phyloP scores from a whole-genome alignment of 2,797 vertebrate species.

The Ficedula albicollis region DNA sequence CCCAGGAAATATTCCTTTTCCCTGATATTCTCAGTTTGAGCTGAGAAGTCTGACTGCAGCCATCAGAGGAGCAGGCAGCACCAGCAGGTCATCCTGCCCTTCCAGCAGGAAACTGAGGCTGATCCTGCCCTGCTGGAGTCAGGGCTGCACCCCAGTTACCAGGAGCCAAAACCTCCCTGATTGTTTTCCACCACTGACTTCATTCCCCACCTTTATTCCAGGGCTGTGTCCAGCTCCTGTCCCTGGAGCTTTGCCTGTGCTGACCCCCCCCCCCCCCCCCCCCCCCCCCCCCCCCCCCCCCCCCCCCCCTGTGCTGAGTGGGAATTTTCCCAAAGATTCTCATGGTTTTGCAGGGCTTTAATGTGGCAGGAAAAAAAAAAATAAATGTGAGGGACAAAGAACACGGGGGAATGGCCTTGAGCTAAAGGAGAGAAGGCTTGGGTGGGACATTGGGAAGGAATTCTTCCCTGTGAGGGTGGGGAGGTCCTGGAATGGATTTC shows the following conservation, averaged over 20 bases:
- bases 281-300: too few species aligned
- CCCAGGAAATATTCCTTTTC: not conserved
- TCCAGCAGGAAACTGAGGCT: not conserved
- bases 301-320: not conserved
- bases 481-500: accelerated
- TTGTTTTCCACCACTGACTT: not conserved
- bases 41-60: not conserved
- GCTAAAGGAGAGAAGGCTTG: not conserved
- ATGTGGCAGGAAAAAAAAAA: not conserved
- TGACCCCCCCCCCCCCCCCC: too few species aligned
- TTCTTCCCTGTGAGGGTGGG: not conserved
- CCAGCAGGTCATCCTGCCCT: not conserved
- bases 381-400: too few species aligned
- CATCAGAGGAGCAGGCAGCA: not conserved
- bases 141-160: not conserved
- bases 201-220: not conserved
- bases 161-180: not conserved
- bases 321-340: not conserved
- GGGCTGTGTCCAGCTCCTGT: not conserved
- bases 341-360: not conserved
- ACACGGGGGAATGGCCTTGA: not conserved
- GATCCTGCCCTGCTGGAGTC: not conserved
- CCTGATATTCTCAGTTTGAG: not conserved
- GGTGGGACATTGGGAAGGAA: not conserved
- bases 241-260: not conserved